phyloP scores from a whole-genome alignment of 2,113 vertebrate genomes.

The Holacanthus passer region DNA sequence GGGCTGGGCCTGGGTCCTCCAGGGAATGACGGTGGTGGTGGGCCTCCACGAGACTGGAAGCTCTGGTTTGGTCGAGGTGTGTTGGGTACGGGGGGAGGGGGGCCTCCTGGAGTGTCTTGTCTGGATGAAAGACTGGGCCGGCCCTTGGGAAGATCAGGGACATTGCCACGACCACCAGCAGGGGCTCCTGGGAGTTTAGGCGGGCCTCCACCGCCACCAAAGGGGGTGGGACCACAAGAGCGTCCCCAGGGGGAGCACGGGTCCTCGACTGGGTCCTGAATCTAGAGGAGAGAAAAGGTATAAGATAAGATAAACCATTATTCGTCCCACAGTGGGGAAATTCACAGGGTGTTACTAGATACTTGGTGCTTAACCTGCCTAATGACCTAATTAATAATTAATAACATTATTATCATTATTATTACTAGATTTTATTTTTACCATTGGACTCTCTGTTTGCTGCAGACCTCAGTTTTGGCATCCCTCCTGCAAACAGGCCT shows the following conservation, averaged over 20 bases:
- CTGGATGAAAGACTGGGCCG: slow-evolving; percentile 83
- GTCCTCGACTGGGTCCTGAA: slow-evolving; percentile 84
- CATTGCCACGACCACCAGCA: slow-evolving; percentile 67
- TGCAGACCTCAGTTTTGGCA: slow-evolving; percentile 93
- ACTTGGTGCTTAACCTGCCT: too few species aligned
- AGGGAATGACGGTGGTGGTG: slow-evolving; percentile 79
- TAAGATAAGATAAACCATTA: too few species aligned
- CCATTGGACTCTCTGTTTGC: slow-evolving; percentile 85
- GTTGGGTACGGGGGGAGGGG: slow-evolving; percentile 89
- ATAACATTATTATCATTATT: too few species aligned
- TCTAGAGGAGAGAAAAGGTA: slow-evolving; percentile 79
- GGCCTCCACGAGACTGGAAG: slow-evolving; percentile 80
- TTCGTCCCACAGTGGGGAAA: too few species aligned
- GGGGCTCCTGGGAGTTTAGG: slow-evolving; percentile 83
- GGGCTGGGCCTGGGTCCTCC: slow-evolving; percentile 77
- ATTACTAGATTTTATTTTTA: too few species aligned
- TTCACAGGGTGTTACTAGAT: too few species aligned
- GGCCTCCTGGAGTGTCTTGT: slow-evolving; percentile 81
- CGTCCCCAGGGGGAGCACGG: slow-evolving; percentile 89
- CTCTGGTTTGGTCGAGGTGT: slow-evolving; percentile 87
- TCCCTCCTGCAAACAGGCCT: slow-evolving; percentile 94
- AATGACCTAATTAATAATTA: too few species aligned
- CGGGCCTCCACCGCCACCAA: slow-evolving; percentile 75
- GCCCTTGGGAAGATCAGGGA: slow-evolving; percentile 84
- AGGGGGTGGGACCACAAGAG: slow-evolving; percentile 84